Evolutionary conservation across 2,797 vertebrate genomes (phyloP), one percentile per base, ranked within the genome.

Genomic region (Brachyrhaphis roseni): DNA sequence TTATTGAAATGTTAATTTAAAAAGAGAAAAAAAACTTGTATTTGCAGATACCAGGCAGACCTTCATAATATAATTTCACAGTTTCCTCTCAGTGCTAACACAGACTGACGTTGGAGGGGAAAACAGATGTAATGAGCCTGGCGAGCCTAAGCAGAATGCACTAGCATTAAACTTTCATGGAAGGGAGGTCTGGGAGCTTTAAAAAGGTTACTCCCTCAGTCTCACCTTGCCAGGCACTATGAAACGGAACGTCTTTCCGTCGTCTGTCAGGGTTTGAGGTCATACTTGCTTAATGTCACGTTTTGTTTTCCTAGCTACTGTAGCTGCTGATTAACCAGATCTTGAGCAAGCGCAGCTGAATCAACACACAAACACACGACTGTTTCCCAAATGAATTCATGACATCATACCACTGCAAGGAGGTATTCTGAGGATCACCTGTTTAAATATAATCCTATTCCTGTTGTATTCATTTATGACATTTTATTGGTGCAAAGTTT

Each of bases 161-260:
- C 92, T 83, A 86, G 92, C 89, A 92, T 95, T 91, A 90, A 95
- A 93, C 72, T 90, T 95, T 93, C 84, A 95, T 90, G 81, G 59
- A 20, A 78, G 80, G 83, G 87, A 90, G 84, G 90, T 88, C 89
- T 91, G 90, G 87, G 82, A 91, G 88, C 87, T 90, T 83, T 91
- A 89, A 90, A 92, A 85, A 93, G 87, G 86, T 82, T 78, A 66
- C 78, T 87, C 86, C 80, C 82, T 16, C 34, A 49, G 74, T 77
- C 31, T 79, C 79, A 72, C 77, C 79, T 86, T 77, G 45, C 70
- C 66, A 75, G 62, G 71, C 66, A 26, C 49, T 3, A 23, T 16
- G 15, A 84, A 68, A 72, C 47, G 28, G 77, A 77, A 68, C 36
- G 75, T 76, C 77, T 28, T 26, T 79, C 36, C 16, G 23, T 6